phyloP scores from a whole-genome alignment of 2,113 vertebrate genomes.

The Phocoena sinus region DNA sequence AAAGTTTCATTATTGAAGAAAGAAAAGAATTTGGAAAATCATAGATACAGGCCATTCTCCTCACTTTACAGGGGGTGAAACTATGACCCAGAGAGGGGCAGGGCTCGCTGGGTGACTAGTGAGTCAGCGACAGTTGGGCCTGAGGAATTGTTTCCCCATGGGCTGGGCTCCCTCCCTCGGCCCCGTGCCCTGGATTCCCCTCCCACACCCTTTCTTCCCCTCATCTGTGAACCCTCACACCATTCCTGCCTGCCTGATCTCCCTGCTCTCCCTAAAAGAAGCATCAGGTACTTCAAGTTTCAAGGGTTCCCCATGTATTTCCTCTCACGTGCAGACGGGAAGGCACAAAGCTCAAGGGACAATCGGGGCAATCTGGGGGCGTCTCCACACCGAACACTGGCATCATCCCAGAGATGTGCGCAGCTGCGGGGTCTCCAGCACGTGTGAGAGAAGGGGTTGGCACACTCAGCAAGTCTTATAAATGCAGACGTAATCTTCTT shows the following conservation, averaged over 20 bases:
- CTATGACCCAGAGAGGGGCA: background rate
- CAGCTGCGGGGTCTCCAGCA: background rate
- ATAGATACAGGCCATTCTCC: background rate
- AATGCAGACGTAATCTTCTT: slow-evolving; percentile 64
- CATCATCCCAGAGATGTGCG: background rate
- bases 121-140: background rate
- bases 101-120: background rate
- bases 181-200: background rate
- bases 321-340: background rate
- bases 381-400: background rate
- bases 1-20: background rate
- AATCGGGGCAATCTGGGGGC: background rate
- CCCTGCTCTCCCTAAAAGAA: background rate
- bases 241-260: background rate
- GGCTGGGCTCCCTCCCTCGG: background rate
- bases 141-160: background rate
- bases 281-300: background rate
- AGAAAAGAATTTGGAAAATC: background rate
- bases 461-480: slow-evolving; percentile 39
- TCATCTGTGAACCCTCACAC: background rate
- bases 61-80: background rate
- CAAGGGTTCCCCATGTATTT: background rate
- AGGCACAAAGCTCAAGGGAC: background rate
- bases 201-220: too few relatives aligned
- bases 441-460: background rate